Evolutionary conservation across 2,888 invertebrate genomes (phyloP), one percentile per base, ranked within the genome.

Genomic region (Lapara coniferarum): DNA sequence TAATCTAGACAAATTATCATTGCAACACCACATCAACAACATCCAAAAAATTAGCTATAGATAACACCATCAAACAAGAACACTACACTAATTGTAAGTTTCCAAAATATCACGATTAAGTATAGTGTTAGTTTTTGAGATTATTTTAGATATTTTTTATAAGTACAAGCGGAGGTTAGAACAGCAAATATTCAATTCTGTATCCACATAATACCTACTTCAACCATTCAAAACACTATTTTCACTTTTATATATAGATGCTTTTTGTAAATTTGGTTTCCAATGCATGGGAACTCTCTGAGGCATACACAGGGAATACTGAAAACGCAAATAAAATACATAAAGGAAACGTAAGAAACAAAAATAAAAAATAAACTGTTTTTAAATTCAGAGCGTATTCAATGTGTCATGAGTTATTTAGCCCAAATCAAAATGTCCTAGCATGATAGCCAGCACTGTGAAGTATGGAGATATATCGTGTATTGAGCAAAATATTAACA

Each of bases 181-280:
- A 63, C 49, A 63, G 46, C 46, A 63, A 63, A 49, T 19, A 16
- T 63, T 63, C 59, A 63, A 63, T 63, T 49, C 13, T 63, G 46
- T 46, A 13, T 80, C 81, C 85, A 88, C 84, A 83, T 78, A 83
- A 84, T 90, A 93, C 92, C 91, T 91, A 92, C 91, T 80, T 93
- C 89, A 94, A 92, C 93, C 93, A 92, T 93, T 93, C 89, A 93
- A 90, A 85, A 94, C 92, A 91, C 94, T 93, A 94, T 93, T 94
- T 92, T 93, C 93, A 89, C 94, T 94, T 88, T 93, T 94, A 92
- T 93, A 93, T 84, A 92, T 93, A 87, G 93, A 92, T 89, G 93
- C 91, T 92, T 93, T 94, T 88, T 88, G 89, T 89, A 94, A 92
- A 90, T 93, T 93, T 87, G 94, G 93, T 87, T 93, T 92, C 93